These are phyloP conservation scores for Pterocles gutturalis DNA, from an alignment of 2,113 vertebrate genomes.

Conservation along the genomic window DNA sequence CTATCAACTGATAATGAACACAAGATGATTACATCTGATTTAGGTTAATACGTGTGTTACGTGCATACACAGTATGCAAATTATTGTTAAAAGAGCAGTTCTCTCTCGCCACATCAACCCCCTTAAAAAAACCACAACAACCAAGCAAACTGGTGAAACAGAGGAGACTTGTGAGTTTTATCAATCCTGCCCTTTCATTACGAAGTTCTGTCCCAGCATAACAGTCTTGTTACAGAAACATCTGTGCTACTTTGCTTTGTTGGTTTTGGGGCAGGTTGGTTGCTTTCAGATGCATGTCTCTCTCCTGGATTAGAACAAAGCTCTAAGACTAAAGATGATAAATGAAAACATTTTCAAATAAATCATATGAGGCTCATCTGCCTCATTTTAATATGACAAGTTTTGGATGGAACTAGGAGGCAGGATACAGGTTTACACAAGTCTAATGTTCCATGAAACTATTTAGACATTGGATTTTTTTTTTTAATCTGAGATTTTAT, in stretches of 20 bases:
- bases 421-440: conserved; percentile 32
- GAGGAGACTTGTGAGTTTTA: background rate
- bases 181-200: background rate
- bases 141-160: background rate
- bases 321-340: background rate
- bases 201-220: background rate
- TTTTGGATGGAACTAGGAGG: background rate
- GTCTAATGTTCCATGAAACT: background rate
- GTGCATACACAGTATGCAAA: background rate
- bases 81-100: background rate
- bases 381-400: conserved; percentile 5
- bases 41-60: background rate
- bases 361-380: background rate
- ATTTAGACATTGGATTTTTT: background rate
- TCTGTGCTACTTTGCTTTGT: background rate
- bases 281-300: background rate
- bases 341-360: background rate
- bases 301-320: background rate
- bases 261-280: background rate
- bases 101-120: background rate
- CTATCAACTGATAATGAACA: background rate
- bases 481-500: background rate
- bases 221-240: background rate
- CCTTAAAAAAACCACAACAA: background rate
- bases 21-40: background rate